phyloP scores from a whole-genome alignment of 2,113 vertebrate species.

The Murina feae region DNA sequence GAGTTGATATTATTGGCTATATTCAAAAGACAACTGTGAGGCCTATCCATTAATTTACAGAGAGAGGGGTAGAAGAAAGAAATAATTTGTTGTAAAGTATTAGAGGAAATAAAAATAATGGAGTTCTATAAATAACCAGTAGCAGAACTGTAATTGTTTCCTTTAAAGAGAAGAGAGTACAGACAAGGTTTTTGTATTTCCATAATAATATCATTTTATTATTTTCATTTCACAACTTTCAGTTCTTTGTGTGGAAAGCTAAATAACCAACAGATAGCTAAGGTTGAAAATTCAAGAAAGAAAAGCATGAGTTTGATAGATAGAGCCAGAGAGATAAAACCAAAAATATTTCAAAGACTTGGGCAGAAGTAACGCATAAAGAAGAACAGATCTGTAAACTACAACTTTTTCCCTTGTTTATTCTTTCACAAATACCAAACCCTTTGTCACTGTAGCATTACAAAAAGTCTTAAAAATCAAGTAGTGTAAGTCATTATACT shows the following conservation, averaged over 20 bases:
- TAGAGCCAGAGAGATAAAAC: neutral
- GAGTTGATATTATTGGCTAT: constrained; percentile 36
- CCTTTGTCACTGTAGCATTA: neutral
- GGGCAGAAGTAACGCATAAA: neutral
- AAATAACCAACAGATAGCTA: neutral
- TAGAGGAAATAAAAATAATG: neutral
- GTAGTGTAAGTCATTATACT: neutral
- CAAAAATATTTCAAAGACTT: neutral
- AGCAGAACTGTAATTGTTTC: neutral
- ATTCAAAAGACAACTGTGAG: neutral
- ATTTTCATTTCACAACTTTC: neutral
- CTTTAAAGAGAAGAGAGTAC: neutral
- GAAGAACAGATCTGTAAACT: neutral
- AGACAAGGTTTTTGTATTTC: neutral
- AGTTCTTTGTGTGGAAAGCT: neutral
- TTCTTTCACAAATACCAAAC: neutral
- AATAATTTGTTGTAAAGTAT: neutral
- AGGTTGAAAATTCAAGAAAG: neutral
- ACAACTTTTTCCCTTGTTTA: neutral
- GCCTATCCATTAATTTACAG: neutral
- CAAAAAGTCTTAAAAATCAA: neutral
- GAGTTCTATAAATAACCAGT: neutral
- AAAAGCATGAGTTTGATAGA: neutral
- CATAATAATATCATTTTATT: neutral
- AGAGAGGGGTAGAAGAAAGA: neutral